Evolutionary conservation across 2,888 invertebrate genomes (phyloP), one percentile per base, ranked within the genome.

Genomic region (Drosophila setosimentum): DNA sequence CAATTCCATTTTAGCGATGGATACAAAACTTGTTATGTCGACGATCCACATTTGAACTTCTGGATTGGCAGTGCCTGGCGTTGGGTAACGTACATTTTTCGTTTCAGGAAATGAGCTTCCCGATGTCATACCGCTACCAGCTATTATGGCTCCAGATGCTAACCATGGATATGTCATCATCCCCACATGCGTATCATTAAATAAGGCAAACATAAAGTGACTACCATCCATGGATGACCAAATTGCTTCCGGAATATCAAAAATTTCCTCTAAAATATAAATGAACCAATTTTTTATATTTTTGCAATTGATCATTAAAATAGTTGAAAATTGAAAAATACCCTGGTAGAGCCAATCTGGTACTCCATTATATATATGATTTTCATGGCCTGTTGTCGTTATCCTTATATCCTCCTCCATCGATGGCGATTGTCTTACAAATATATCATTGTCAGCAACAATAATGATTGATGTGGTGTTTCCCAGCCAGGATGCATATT

Each of bases 341-440:
- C 98, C 98, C 95, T 99, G 99, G 94, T 99, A 99, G 33, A 99
- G 94, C 98, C 99, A 99, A 93, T 99, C 99, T 24, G 98, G 97
- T 37, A 99, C 95, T 63, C 98, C 99, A 93, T 99, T 98, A 94
- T 97, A 98, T 67, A 98, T 94, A 66, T 96, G 94, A 67, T 96
- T 97, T n/a, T 96, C 96, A 80, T 95, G 93, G 37, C 97, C 97
- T 59, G 96, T 96, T 91, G 95, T 95, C 59, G 97, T 97, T 91
- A 97, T 94, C 57, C 96, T 95, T 66, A 95, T 94, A 83, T 97
- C 95, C 75, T 95, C 94, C 78, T 96, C 95, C 70, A 94, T 94
- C 57, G 96, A 95, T 2, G 97, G 97, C 53, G 96, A 94, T 81
- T 95, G 95, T 88, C 96, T 94, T 88, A 97, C 95, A 94, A 97